Evolutionary conservation across 2,113 vertebrate genomes (phyloP), one percentile per base, ranked within the genome.

Genomic region (Menidia beryllina): DNA sequence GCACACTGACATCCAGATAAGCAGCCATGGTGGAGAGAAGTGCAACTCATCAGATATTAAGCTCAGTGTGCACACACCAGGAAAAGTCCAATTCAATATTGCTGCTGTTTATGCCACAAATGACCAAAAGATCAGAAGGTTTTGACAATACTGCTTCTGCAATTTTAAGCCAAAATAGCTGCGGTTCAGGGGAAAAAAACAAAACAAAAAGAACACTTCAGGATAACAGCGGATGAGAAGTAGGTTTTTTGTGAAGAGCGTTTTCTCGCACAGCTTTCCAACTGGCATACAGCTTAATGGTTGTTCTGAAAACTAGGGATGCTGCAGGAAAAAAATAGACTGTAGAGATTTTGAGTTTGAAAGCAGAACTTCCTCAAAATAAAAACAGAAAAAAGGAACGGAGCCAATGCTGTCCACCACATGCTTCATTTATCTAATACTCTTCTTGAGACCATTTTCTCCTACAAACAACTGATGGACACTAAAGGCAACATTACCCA

Each of bases 401-500:
- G 74, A 82, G 60, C 34, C 38, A 61, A 51, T 38, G 43, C 52
- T n/a, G 69, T 69, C 55, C 39, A 27, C 78, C 72, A 78, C 26
- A 11, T 53, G 47, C 15, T 48, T 49, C 66, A 54, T 45, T 45
- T 19, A 36, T 70, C 51, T 72, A 64, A 60, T 13, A 69, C 10
- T 30, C 67, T 62, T 76, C 19, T 60, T 24, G 39, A 26, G 34
- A 36, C 51, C 0, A 8, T 66, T 66, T 72, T 65, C 61, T 66
- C 75, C 74, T 59, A 68, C 71, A 49, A 48, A 78, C 72, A 66
- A 77, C 83, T 82, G 68, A 82, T 69, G 72, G 77, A 83, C 81
- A 75, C 86, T 79, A 71, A 82, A 79, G 81, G 82, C 66, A 81
- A 83, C 83, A 75, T 71, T 53, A 79, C 77, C 81, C 86, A 82